These are phyloP conservation scores for Sesamia inferens DNA, from an alignment of 2,888 invertebrate genomes.

Conservation along the genomic window DNA sequence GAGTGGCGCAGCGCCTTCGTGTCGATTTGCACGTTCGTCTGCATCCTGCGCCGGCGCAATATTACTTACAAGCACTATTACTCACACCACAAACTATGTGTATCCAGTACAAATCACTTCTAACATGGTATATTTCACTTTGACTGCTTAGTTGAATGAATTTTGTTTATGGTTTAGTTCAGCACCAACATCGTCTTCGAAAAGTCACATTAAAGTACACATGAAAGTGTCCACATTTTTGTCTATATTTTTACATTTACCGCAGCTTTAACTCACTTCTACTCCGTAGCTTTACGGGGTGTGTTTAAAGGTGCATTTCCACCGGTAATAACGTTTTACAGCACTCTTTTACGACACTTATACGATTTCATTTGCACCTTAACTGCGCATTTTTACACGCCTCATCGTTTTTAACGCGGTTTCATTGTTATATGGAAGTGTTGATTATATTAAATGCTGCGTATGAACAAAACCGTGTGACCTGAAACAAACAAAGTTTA, in stretches of 20 bases:
- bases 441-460: constrained; percentile 30
- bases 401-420: constrained; percentile 29
- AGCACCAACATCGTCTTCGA: neutral
- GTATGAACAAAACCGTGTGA: constrained; percentile 1
- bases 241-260: constrained; percentile 3
- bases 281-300: constrained; percentile 16
- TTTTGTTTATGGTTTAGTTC: neutral
- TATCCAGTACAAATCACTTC: neutral
- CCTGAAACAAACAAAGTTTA: constrained; percentile 55
- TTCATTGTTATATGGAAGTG: constrained; percentile 11
- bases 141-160: neutral
- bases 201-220: neutral
- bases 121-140: neutral
- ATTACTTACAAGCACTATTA: neutral
- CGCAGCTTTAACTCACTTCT: neutral
- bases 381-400: constrained; percentile 40
- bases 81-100: neutral
- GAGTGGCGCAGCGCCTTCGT: constrained; percentile 91
- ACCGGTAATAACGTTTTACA: constrained; percentile 25
- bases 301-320: constrained; percentile 25
- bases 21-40: constrained; percentile 94
- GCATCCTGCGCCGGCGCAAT: constrained; percentile 84
- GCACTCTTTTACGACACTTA: constrained; percentile 40
- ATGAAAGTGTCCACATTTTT: constrained; percentile 10
- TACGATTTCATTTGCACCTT: constrained; percentile 54